Evolutionary conservation across 2,888 invertebrate genomes (phyloP), one percentile per base, ranked within the genome.

Genomic region (Acleris cristana): DNA sequence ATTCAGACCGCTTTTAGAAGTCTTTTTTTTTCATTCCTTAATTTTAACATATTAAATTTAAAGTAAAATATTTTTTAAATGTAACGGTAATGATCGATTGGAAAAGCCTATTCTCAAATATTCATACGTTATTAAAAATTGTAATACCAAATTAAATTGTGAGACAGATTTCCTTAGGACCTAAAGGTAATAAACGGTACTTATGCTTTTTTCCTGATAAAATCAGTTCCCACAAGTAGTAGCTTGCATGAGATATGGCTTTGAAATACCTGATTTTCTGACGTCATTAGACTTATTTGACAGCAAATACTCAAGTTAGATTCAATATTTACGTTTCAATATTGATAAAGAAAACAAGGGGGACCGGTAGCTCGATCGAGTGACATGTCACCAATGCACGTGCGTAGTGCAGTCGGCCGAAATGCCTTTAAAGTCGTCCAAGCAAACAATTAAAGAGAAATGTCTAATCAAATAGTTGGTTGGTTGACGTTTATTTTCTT

Each of bases 271-370:
- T 63, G 53, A 52, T 62, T 67, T 52, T 57, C 62, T 67, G 66
- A 62, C 66, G 62, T 67, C 66, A 62, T 58, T 58, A 52, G 12
- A 62, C 62, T 52, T 62, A 61, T 62, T 58, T 53, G 26, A 53
- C 62, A 52, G 58, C 62, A 67, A 58, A 58, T 53, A 65, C 64
- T 64, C 44, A 1, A 18, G 55, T 44, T 30, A 52, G 53, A 54
- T 48, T 54, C 53, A 58, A 67, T 67, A 67, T 67, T 67, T 67
- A 62, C 63, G 58, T 58, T 67, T 58, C 45, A 62, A 62, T 62
- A 67, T 63, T 58, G 57, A 67, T 63, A 63, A 45, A 53, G 53
- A 54, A 58, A 58, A 58, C 57, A 58, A 12, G 56, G 14, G 23
- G 2, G 34, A 45, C 19, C 26, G 14, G 61, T 66, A 56, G 52